These are phyloP conservation scores for Micrasema longulum DNA, from an alignment of 1,140 invertebrate species.

Conservation along the genomic window DNA sequence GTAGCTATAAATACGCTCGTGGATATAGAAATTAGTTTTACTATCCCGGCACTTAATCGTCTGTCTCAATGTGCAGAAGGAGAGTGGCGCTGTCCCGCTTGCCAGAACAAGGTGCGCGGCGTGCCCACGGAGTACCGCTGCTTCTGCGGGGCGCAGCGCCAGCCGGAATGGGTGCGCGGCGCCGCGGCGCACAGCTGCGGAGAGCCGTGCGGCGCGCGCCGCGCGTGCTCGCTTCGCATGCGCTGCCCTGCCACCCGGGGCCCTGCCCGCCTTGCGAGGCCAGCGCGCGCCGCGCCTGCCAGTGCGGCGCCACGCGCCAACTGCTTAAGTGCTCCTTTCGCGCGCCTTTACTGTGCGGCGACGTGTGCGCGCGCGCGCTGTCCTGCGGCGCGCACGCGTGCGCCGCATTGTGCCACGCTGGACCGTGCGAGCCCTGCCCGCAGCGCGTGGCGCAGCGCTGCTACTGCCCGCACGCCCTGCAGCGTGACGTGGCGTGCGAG, in stretches of 20 bases:
- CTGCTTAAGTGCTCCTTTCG: conserved; percentile 79
- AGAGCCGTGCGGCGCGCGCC: conserved; percentile 79
- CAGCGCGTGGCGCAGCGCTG: conserved; percentile 68
- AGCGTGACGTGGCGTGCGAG: conserved; percentile 69
- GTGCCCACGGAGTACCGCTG: conserved; percentile 83
- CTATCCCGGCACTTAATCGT: too few species aligned
- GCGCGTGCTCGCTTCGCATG: conserved; percentile 81
- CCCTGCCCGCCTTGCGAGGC: conserved; percentile 85
- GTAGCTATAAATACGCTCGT: too few species aligned
- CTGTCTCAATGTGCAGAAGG: conserved; percentile 65
- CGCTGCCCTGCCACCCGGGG: conserved; percentile 91
- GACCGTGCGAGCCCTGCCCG: conserved; percentile 78
- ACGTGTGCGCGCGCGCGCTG: conserved; percentile 77
- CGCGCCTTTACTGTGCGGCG: conserved; percentile 77
- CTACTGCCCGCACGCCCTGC: conserved; percentile 58
- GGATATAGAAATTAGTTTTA: too few species aligned
- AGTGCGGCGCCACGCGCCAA: conserved; percentile 77
- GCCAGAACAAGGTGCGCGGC: conserved; percentile 78
- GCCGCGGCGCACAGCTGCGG: conserved; percentile 91
- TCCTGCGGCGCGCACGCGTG: conserved; percentile 84
- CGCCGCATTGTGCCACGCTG: conserved; percentile 80
- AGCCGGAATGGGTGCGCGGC: conserved; percentile 79
- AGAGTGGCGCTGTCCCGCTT: conserved; percentile 94
- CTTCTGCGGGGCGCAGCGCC: conserved; percentile 83
- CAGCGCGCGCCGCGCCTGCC: conserved; percentile 75